Conservation (phyloP, 2,797 vertebrate species). For the Enteromius fasciolatus region DNA sequence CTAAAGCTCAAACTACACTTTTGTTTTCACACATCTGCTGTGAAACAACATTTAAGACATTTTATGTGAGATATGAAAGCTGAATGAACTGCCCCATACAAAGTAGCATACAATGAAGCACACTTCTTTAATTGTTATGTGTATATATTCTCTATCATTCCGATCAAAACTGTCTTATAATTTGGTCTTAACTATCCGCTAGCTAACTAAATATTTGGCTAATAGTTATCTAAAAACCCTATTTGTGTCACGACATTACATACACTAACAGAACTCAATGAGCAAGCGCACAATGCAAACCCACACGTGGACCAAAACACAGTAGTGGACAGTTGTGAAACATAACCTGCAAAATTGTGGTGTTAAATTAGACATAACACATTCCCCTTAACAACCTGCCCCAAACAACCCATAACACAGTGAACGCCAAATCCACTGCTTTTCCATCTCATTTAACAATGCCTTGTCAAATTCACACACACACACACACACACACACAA, state of each 20-base stretch:
- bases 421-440: conserved; percentile 22
- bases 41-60: too few relatives aligned
- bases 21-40: too few relatives aligned
- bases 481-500: conserved; percentile 19
- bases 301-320: background rate
- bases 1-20: too few relatives aligned
- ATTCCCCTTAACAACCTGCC: conserved; percentile 27
- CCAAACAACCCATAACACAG: conserved; percentile 32
- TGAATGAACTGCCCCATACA: background rate
- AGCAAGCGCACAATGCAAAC: conserved; percentile 7
- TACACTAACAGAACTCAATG: conserved; percentile 24
- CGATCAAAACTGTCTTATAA: background rate
- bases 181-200: background rate
- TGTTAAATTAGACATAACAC: conserved; percentile 46
- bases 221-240: background rate
- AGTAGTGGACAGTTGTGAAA: conserved; percentile 27
- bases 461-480: conserved; percentile 3
- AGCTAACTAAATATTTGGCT: background rate
- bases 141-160: background rate
- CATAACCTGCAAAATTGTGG: conserved; percentile 28
- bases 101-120: background rate
- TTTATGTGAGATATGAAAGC: background rate
- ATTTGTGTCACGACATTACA: background rate
- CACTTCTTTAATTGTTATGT: background rate
- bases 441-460: conserved; percentile 45